Base-by-base conservation (phyloP, 2,113 vertebrate species). In the Regulus satrapa region DNA sequence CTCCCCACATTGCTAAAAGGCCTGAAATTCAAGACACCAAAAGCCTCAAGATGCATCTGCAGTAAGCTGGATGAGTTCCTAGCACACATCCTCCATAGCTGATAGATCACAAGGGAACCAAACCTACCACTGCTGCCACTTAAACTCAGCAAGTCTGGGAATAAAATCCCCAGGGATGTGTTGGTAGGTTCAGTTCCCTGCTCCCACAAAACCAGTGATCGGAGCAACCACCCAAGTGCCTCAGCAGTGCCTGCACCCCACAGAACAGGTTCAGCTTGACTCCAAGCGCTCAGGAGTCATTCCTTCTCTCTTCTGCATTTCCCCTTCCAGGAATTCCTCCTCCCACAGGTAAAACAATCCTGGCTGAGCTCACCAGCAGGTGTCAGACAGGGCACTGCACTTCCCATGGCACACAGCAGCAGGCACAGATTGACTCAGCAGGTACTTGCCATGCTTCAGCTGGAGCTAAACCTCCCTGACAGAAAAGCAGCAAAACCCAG, bases 301-400 rank as follows among this genome's bases (percentile, higher is more conserved):
- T 85, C 75, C 89, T 51, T 20, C 63, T 66, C 79, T 58, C 10
- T 74, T 45, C 79, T 91, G 61, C 80, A n/a, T 85, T 95, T 58
- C 54, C 24, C 69, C 63, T 90, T 77, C 63, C 88, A 93, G 89
- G 85, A 95, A 83, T 88, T 83, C 93, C 71, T 92, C 88, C 51
- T 96, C 45, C 82, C 75, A 69, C 71, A 73, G 46, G 67, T 54
- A 3, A 75, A 64, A 38, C 79, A 68, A 28, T 13, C 20, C 77
- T 62, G 89, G 58, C 91, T n/a, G 77, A 68, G 87, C 63, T n/a
- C 90, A 69, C 92, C 56, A 82, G 88, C 86, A 95, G 86, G 88
- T 94, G 89, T 67, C 95, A 94, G 87, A 32, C 78, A 80, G 71
- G 3, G 6, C 68, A 18, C 46, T 76, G 83, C 81, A 2, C 85